These are phyloP conservation scores for Fissipunctia ypsillon DNA, from an alignment of 2,888 invertebrate species.

Conservation along the genomic window DNA sequence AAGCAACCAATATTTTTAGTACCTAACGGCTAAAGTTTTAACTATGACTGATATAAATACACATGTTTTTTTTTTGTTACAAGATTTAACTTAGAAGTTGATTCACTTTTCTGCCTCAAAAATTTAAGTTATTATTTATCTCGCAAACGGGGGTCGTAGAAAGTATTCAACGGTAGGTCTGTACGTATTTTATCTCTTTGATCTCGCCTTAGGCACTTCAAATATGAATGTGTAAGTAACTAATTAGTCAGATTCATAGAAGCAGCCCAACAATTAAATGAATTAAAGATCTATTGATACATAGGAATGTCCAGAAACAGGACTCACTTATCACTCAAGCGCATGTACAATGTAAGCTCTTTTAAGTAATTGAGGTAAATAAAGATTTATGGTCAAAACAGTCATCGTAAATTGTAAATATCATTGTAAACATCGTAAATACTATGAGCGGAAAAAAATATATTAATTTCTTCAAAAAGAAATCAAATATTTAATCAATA, in stretches of 20 bases:
- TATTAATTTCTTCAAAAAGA: neutral
- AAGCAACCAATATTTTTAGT: neutral
- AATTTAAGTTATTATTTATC: neutral
- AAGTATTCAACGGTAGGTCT: neutral
- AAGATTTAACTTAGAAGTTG: neutral
- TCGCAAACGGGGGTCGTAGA: neutral
- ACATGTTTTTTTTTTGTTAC: neutral
- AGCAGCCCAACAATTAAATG: conserved; percentile 7
- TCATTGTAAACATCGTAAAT: too few species aligned
- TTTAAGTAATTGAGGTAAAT: conserved; percentile 5
- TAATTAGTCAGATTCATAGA: conserved; percentile 21
- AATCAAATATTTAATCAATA: neutral
- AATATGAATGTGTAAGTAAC: neutral
- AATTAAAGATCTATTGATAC: conserved; percentile 9
- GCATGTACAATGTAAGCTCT: conserved; percentile 17
- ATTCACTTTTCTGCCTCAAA: neutral
- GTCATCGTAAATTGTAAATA: neutral
- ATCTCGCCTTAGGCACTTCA: neutral
- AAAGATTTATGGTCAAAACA: conserved; percentile 10
- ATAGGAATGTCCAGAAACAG: conserved; percentile 26
- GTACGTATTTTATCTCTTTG: conserved; percentile 15
- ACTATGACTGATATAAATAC: neutral
- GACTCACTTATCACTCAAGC: conserved; percentile 34
- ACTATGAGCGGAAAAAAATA: neutral
- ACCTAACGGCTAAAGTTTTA: neutral